Evolutionary conservation across 2,797 vertebrate species (phyloP).

Genomic region (Sebastes oblongus): DNA sequence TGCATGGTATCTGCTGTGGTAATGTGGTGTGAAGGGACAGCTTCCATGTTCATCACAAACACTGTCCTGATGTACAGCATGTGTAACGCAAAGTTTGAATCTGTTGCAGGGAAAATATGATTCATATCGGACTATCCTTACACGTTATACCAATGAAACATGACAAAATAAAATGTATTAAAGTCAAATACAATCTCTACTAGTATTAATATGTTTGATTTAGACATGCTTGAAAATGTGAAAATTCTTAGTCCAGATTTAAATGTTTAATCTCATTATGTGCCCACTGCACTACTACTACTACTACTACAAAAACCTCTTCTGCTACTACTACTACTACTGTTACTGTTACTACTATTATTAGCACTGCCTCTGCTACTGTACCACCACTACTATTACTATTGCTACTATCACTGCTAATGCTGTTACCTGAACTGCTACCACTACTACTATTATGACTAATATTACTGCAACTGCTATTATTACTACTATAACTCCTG

Average conservation of each 20-base stretch:
- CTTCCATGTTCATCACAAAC: slow-evolving; percentile 19
- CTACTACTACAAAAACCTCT: background rate
- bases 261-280: background rate
- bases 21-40: background rate
- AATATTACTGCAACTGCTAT: too few species aligned
- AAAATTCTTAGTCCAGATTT: background rate
- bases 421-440: too few species aligned
- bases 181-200: background rate
- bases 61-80: background rate
- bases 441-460: too few species aligned
- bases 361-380: too few species aligned
- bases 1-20: background rate
- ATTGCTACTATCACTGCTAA: too few species aligned
- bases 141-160: background rate
- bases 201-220: background rate
- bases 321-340: too few species aligned
- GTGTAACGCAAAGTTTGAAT: slow-evolving; percentile 16
- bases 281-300: background rate
- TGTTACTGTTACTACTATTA: too few species aligned
- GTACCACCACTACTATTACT: too few species aligned
- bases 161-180: background rate
- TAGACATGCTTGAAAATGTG: background rate
- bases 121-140: background rate
- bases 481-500: too few species aligned
- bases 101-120: background rate